phyloP scores from a whole-genome alignment of 2,888 invertebrate species.

The Chelonus formosanus region DNA sequence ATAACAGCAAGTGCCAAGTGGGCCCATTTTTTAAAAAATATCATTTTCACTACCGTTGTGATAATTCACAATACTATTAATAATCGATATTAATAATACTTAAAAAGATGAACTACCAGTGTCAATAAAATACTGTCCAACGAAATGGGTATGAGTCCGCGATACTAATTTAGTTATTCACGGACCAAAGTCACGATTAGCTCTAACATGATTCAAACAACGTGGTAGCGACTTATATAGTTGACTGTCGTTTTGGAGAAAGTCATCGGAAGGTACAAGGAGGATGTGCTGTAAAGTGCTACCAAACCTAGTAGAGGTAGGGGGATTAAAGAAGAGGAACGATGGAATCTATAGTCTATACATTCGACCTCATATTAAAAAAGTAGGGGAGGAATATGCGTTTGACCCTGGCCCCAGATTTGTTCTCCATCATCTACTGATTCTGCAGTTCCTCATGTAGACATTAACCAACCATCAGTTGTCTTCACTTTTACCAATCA shows the following conservation, averaged over 20 bases:
- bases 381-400: constrained; percentile 8
- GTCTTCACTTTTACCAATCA: too few species aligned
- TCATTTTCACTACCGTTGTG: background rate
- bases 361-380: too few species aligned
- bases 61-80: background rate
- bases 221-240: constrained; percentile 60
- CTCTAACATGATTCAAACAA: constrained; percentile 63
- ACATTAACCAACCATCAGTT: too few species aligned
- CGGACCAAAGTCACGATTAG: constrained; percentile 52
- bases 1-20: background rate
- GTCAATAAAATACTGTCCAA: too few species aligned
- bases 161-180: constrained; percentile 13
- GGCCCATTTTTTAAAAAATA: background rate
- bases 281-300: constrained; percentile 37
- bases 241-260: constrained; percentile 63
- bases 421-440: too few species aligned
- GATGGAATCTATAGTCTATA: too few species aligned
- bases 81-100: background rate
- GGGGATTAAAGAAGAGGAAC: background rate
- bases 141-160: too few species aligned
- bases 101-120: background rate
- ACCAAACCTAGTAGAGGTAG: constrained; percentile 11
- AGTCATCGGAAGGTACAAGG: constrained; percentile 54
- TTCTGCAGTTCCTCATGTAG: too few species aligned
- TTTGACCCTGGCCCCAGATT: constrained; percentile 28